A percentile compares a stretch with the other conserved stretches of the same genome.
Conservation (phyloP, 2,888 invertebrate species). For the Eucriotettix oculatus region DNA sequence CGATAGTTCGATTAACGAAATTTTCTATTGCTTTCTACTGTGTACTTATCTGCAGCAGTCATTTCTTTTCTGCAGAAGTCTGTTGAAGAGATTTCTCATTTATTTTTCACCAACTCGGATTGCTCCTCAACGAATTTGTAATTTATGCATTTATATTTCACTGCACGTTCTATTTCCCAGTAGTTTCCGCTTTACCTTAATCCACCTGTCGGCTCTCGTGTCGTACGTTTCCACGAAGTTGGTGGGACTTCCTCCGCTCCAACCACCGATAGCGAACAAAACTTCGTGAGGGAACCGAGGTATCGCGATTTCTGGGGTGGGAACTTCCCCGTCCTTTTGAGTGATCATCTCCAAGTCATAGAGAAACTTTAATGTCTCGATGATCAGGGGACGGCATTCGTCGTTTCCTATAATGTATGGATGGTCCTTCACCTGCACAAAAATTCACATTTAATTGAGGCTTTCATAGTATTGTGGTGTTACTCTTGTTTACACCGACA, state of each 20-base stretch:
- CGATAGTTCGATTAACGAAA: no score
- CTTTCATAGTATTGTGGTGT: no score
- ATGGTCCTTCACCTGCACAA: slow-evolving; percentile 51
- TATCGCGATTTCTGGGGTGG: slow-evolving; percentile 67
- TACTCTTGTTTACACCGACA: no score
- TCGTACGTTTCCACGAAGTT: slow-evolving; percentile 77
- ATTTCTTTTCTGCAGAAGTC: no score
- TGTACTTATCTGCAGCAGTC: no score
- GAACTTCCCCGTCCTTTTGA: slow-evolving; percentile 62
- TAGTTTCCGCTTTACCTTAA: slow-evolving; percentile 33
- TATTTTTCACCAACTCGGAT: no score
- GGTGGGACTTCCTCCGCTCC: slow-evolving; percentile 58
- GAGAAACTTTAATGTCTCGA: slow-evolving; percentile 78
- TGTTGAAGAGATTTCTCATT: no score
- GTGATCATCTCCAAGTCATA: slow-evolving; percentile 83
- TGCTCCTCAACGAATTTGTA: no score
- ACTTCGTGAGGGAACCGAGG: slow-evolving; percentile 79
- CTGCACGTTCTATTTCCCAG: no score
- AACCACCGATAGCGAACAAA: slow-evolving; percentile 68
- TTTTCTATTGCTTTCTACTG: no score
- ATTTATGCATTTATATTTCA: no score
- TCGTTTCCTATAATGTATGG: slow-evolving; percentile 70
- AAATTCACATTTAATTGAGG: neutral
- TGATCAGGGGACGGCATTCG: slow-evolving; percentile 71
- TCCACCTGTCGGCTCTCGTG: slow-evolving; percentile 78